Conservation (phyloP, 2,797 vertebrate species). For the Anabacerthia variegaticeps region DNA sequence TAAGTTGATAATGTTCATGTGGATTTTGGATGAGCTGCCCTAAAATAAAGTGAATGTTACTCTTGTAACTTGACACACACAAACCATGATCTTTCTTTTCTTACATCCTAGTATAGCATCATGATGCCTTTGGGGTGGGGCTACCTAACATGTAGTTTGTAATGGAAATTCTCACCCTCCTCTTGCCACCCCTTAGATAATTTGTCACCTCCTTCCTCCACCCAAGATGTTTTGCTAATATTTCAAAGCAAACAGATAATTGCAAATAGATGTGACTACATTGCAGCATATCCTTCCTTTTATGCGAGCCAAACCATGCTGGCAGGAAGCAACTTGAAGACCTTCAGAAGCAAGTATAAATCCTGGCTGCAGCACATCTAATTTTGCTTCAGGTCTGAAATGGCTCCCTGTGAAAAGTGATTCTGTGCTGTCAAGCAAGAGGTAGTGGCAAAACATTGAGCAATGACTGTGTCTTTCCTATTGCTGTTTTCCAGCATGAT, state of each 20-base stretch:
- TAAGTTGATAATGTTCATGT: not conserved
- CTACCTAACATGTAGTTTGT: not conserved
- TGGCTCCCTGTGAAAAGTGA: not conserved
- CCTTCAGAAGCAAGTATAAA: not conserved
- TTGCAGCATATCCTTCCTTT: slow-evolving; percentile 56
- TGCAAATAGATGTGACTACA: not conserved
- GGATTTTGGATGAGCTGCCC: not conserved
- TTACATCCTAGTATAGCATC: not conserved
- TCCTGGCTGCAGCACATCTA: not conserved
- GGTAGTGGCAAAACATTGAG: not conserved
- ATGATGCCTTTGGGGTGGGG: not conserved
- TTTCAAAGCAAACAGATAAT: not conserved
- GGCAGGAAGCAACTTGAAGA: not conserved
- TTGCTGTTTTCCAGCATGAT: not conserved
- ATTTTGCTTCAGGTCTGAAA: not conserved
- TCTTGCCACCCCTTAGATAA: not conserved
- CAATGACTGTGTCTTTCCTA: not conserved
- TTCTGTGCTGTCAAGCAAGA: not conserved
- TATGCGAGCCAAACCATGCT: not conserved
- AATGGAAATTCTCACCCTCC: slow-evolving; percentile 8
- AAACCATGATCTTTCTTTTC: not conserved
- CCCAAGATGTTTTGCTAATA: not conserved
- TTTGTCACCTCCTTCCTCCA: not conserved
- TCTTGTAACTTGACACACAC: not conserved
- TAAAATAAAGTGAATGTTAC: not conserved